Percentiles rank a stretch among this genome's conserved stretches.
Evolutionary conservation across 2,888 invertebrate species (phyloP).

Genomic region (Caenorhabditis doughertyi): DNA sequence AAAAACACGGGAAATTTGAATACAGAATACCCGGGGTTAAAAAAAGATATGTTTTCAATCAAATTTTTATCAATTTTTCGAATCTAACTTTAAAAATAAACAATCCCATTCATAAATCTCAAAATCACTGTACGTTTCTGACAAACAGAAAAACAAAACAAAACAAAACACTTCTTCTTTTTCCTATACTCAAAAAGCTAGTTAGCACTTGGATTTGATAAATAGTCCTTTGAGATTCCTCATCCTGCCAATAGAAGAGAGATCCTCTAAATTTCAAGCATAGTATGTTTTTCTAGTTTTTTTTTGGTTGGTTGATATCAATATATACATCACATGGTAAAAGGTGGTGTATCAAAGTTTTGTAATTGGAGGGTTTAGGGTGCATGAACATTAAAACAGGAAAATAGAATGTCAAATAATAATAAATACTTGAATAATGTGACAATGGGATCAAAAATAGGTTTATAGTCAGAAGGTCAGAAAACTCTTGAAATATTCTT

Average conservation of each 20-base stretch:
- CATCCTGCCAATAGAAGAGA: neutral
- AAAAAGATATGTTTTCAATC: too few species aligned
- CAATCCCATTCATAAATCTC: neutral
- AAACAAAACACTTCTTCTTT: neutral
- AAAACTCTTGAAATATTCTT: too few species aligned
- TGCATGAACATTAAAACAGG: neutral
- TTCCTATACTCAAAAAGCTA: conserved; percentile 2
- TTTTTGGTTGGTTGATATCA: neutral
- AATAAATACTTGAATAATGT: neutral
- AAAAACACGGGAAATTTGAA: too few species aligned
- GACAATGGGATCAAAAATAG: neutral
- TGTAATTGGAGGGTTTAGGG: conserved; percentile 3
- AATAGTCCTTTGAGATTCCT: conserved; percentile 50
- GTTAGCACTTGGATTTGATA: conserved; percentile 54
- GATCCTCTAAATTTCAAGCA: conserved; percentile 2
- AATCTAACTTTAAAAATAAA: neutral
- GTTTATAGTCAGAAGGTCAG: too few species aligned
- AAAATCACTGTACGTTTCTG: conserved; percentile 25
- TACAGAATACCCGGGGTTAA: too few species aligned
- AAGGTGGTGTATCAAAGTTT: neutral
- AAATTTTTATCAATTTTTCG: too few species aligned
- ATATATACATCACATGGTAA: conserved; percentile 3
- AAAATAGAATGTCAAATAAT: neutral
- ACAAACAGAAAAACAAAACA: too few species aligned
- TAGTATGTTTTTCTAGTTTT: neutral